These are phyloP conservation scores for Xanthia icteritia DNA, from an alignment of 2,888 invertebrate species.

Conservation along the genomic window DNA sequence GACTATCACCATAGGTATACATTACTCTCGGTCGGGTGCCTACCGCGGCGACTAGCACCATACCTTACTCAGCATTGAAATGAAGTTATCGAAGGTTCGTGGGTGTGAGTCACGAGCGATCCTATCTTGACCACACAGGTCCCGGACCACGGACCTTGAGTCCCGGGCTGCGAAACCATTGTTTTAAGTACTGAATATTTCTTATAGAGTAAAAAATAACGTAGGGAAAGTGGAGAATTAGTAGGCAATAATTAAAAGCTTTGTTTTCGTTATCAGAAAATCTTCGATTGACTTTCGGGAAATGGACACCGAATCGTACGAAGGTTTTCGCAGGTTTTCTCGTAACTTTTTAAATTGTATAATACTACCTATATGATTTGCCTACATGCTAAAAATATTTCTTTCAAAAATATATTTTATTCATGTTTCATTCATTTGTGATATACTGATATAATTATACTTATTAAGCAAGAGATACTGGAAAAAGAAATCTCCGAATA, in stretches of 20 bases:
- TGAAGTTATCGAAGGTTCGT: slow-evolving; percentile 83
- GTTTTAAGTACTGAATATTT: slow-evolving; percentile 55
- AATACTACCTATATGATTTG: too few species aligned
- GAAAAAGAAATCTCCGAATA: too few species aligned
- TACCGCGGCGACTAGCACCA: slow-evolving; percentile 45
- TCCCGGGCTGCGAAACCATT: slow-evolving; percentile 62
- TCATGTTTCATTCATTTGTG: background rate
- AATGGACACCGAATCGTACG: background rate
- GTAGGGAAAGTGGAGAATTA: background rate
- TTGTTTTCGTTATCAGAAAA: background rate
- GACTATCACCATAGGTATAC: slow-evolving; percentile 47
- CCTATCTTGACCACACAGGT: slow-evolving; percentile 75
- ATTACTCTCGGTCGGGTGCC: background rate
- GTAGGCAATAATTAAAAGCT: background rate
- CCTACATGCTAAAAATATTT: too few species aligned
- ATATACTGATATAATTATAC: too few species aligned
- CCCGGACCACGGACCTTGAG: slow-evolving; percentile 63
- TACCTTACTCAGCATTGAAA: slow-evolving; percentile 71
- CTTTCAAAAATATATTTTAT: too few species aligned
- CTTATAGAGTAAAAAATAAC: background rate
- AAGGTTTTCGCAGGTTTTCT: background rate
- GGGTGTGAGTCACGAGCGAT: slow-evolving; percentile 84
- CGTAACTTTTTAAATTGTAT: too few species aligned
- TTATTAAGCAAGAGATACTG: background rate
- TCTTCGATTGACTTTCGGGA: background rate